Evolutionary conservation across 2,113 vertebrate species (phyloP).

Genomic region (Budorcas taxicolor): DNA sequence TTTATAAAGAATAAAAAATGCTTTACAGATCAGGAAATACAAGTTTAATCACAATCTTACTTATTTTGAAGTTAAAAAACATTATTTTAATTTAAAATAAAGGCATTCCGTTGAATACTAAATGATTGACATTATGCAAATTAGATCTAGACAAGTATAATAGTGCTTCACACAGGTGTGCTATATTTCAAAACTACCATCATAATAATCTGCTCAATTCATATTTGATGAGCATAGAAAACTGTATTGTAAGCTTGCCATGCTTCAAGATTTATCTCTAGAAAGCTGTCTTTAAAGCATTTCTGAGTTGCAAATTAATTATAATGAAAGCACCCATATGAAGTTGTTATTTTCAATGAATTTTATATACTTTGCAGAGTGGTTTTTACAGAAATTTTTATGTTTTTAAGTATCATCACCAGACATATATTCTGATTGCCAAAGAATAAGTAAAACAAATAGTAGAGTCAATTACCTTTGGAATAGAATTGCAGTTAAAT

Average conservation of each 20-base stretch:
- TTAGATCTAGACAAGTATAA: constrained; percentile 11
- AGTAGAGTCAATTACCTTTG: background rate
- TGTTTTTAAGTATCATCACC: background rate
- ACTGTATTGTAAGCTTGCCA: background rate
- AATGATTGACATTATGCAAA: constrained; percentile 63
- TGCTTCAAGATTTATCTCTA: constrained; percentile 18
- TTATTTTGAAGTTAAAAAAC: constrained; percentile 15
- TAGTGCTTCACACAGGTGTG: constrained; percentile 53
- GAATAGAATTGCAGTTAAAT: background rate
- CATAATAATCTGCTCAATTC: constrained; percentile 17
- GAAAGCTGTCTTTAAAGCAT: background rate
- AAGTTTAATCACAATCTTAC: background rate
- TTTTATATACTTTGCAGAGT: background rate
- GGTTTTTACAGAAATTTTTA: background rate
- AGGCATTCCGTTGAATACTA: constrained; percentile 47
- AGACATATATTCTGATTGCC: background rate
- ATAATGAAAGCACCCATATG: background rate
- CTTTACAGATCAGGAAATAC: background rate
- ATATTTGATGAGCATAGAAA: constrained; percentile 43
- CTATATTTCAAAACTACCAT: constrained; percentile 16
- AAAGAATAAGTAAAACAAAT: background rate
- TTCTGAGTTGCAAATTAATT: constrained; percentile 34
- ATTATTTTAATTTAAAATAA: constrained; percentile 63
- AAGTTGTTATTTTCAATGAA: constrained; percentile 1
- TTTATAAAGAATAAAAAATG: background rate